Evolutionary conservation across 2,113 vertebrate species (phyloP).

Genomic region (Calyptommatus sinebrachiatus): DNA sequence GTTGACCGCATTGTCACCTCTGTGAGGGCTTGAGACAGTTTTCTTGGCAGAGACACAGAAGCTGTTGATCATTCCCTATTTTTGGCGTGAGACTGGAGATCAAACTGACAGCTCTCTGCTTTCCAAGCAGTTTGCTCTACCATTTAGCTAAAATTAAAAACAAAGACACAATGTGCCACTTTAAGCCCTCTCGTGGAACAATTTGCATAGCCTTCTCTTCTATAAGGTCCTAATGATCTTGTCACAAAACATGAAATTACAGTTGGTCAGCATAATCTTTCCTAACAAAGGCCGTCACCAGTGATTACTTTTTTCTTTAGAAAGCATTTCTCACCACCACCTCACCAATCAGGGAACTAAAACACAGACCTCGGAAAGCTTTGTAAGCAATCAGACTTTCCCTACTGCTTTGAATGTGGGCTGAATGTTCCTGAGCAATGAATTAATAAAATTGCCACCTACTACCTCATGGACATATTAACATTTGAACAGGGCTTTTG

Average conservation of each 20-base stretch:
- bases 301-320: neutral
- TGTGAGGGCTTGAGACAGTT: neutral
- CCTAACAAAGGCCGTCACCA: fast-evolving
- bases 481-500: conserved; percentile 5
- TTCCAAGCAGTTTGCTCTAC: no score
- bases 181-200: neutral
- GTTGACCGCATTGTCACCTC: no score
- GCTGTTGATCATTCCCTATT: no score
- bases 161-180: no score
- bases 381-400: neutral
- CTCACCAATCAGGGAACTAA: neutral
- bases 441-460: conserved; percentile 1
- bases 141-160: neutral
- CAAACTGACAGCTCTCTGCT: no score
- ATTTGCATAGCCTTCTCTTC: neutral
- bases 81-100: no score
- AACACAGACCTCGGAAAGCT: neutral
- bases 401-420: neutral
- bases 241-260: neutral
- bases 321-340: neutral
- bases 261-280: neutral
- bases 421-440: neutral
- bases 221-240: neutral
- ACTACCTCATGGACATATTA: neutral
- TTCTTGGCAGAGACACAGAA: no score